These are phyloP conservation scores for Tylochromis polylepis DNA, from an alignment of 2,113 vertebrate species.

Conservation along the genomic window DNA sequence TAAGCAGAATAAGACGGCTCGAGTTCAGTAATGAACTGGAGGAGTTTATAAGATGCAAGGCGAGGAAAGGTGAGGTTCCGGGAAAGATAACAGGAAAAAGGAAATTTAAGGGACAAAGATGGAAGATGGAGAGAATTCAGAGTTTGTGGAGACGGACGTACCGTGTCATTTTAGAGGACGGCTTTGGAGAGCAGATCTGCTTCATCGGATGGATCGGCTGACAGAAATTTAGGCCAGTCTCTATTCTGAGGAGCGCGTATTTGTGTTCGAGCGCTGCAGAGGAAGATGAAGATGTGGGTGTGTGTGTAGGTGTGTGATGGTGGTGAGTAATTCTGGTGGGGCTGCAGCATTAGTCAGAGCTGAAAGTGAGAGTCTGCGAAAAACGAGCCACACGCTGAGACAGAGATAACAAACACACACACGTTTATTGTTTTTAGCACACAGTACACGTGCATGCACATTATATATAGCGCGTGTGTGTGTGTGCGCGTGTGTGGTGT, in stretches of 20 bases:
- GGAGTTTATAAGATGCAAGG: background rate
- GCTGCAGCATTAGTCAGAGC: slow-evolving; percentile 30
- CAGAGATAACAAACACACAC: background rate
- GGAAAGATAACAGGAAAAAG: background rate
- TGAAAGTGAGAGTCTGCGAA: background rate
- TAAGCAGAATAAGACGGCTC: background rate
- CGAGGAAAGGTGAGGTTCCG: background rate
- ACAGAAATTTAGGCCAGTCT: background rate
- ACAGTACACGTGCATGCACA: background rate
- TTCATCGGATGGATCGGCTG: background rate
- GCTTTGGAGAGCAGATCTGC: background rate
- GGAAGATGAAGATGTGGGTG: background rate
- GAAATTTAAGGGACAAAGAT: background rate
- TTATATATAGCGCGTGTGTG: background rate
- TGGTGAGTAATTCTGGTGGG: slow-evolving; percentile 3
- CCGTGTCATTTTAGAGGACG: background rate
- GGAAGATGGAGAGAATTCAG: background rate
- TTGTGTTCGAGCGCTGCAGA: background rate
- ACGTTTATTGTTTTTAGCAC: background rate
- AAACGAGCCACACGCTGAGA: background rate
- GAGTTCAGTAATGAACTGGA: background rate
- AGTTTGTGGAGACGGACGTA: background rate
- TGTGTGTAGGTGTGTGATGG: background rate
- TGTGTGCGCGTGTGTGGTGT: background rate
- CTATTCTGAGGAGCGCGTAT: background rate